Evolutionary conservation across 2,113 vertebrate genomes (phyloP).

Genomic region (Acinonyx jubatus): DNA sequence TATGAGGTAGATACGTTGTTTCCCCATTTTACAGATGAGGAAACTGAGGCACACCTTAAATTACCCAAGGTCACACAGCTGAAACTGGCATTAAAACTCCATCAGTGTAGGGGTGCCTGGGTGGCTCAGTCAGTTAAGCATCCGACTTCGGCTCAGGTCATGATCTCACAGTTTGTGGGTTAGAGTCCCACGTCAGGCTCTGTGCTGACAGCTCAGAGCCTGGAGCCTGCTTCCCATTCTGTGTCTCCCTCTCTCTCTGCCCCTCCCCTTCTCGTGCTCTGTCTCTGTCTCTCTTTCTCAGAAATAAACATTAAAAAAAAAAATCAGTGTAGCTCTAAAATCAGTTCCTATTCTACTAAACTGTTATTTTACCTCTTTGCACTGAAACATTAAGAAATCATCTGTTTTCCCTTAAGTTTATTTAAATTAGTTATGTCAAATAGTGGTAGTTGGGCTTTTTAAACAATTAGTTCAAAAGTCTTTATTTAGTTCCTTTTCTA

Average conservation of each 20-base stretch:
- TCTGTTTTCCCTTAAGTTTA: constrained; percentile 34
- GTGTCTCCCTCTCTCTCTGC: not conserved
- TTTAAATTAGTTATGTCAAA: constrained; percentile 32
- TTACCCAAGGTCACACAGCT: not conserved
- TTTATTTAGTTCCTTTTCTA: constrained; percentile 34
- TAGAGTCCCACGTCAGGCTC: not conserved
- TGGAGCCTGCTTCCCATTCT: not conserved
- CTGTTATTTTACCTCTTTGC: not conserved
- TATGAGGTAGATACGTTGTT: not conserved
- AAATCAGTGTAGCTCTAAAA: not conserved
- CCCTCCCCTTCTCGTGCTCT: too few relatives aligned
- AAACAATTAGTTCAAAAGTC: not conserved
- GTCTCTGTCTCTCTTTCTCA: too few relatives aligned
- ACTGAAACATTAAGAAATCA: not conserved
- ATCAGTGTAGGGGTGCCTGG: not conserved
- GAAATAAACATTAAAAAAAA: too few relatives aligned
- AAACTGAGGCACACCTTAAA: not conserved
- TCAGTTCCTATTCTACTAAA: not conserved
- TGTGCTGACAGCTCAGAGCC: not conserved
- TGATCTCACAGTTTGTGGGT: not conserved
- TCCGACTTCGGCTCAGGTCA: not conserved
- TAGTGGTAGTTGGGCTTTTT: constrained; percentile 35
- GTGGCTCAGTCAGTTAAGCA: not conserved
- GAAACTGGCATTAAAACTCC: too few relatives aligned
- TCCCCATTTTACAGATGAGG: not conserved